Evolutionary conservation across 2,113 vertebrate genomes (phyloP).

Genomic region (Scopus umbretta): DNA sequence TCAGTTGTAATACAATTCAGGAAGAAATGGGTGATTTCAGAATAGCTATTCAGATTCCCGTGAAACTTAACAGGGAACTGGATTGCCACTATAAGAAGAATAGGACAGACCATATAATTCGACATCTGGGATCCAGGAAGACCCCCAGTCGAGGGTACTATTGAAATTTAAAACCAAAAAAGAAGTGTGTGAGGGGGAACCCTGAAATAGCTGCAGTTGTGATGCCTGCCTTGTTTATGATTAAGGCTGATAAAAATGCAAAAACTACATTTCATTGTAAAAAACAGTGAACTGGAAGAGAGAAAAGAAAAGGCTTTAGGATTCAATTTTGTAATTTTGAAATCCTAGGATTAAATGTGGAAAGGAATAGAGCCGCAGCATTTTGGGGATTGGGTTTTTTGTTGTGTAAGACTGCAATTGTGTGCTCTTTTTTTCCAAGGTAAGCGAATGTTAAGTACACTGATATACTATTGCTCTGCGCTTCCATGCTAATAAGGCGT

Average conservation of each 20-base stretch:
- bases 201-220: constrained; percentile 39
- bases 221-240: constrained; percentile 60
- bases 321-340: constrained; percentile 65
- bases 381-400: constrained; percentile 25
- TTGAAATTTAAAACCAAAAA: constrained; percentile 68
- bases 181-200: background rate
- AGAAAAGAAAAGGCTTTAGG: constrained; percentile 35
- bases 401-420: constrained; percentile 36
- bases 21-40: constrained; percentile 56
- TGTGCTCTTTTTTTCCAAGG: constrained; percentile 48
- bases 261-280: constrained; percentile 47
- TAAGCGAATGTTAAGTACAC: constrained; percentile 58
- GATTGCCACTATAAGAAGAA: constrained; percentile 31
- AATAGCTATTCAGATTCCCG: constrained; percentile 52
- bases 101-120: constrained; percentile 53
- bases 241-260: constrained; percentile 69
- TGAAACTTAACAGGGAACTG: constrained; percentile 57
- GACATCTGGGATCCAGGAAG: constrained; percentile 67
- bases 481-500: constrained; percentile 74
- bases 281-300: constrained; percentile 28
- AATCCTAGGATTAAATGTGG: constrained; percentile 46
- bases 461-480: constrained; percentile 55
- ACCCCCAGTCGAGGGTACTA: constrained; percentile 59
- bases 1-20: constrained; percentile 43
- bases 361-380: background rate